phyloP scores from a whole-genome alignment of 2,797 vertebrate genomes.

The Meriones psammophilus region DNA sequence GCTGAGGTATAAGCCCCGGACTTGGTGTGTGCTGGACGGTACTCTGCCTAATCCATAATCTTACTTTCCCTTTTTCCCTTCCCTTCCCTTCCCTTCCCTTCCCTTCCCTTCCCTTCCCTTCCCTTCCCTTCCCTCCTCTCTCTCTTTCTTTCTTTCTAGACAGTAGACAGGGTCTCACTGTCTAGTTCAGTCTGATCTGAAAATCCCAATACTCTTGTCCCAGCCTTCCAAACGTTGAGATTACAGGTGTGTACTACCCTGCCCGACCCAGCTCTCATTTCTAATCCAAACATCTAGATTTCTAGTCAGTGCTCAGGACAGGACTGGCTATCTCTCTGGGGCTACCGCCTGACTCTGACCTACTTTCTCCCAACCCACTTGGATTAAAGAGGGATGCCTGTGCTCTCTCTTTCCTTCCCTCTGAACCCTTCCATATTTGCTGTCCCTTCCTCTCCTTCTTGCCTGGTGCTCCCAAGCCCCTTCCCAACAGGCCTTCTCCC shows the following conservation, averaged over 20 bases:
- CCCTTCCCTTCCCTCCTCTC: neutral
- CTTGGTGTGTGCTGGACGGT: neutral
- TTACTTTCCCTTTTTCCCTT: neutral
- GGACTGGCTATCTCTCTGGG: constrained; percentile 13
- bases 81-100: too few relatives aligned
- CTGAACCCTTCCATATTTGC: neutral
- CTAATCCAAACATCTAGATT: neutral
- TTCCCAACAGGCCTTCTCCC: neutral
- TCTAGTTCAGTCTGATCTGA: neutral
- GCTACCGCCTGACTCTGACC: neutral
- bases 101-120: neutral
- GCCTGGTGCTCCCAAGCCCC: neutral
- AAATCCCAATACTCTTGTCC: neutral
- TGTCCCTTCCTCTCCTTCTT: neutral
- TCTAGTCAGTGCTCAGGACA: neutral
- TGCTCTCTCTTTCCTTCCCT: neutral
- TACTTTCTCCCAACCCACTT: neutral
- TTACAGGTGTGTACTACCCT: neutral
- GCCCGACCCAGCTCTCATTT: neutral
- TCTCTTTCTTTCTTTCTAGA: neutral
- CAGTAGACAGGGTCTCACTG: neutral
- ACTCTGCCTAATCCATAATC: neutral
- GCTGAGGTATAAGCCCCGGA: neutral
- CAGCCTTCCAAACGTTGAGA: neutral
- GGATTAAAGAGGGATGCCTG: neutral